Conservation (phyloP, 2,113 vertebrate genomes). For the Rynchops niger region DNA sequence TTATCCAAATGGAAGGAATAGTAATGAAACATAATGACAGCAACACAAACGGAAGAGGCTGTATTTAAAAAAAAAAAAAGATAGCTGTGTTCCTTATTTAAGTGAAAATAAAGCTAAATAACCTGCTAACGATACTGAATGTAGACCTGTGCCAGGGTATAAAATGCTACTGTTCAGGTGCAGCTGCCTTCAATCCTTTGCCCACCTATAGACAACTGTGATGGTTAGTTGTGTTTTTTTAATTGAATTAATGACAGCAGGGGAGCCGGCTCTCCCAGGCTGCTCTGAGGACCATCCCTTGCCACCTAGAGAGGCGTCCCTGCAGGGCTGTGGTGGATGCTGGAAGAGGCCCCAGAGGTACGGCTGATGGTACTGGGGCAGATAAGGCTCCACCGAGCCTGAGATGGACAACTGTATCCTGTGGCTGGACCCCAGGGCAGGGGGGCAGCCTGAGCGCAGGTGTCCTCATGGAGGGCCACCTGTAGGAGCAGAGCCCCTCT, state of each 20-base stretch:
- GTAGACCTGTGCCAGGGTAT: neutral
- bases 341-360: neutral
- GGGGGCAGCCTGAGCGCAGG: neutral
- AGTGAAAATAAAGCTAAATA: neutral
- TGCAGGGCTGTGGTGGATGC: neutral
- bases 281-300: neutral
- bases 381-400: neutral
- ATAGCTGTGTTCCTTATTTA: neutral
- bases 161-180: neutral
- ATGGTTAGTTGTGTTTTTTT: neutral
- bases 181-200: neutral
- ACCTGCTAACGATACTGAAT: neutral
- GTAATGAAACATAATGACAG: neutral
- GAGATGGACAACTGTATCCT: neutral
- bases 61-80: neutral
- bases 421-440: neutral
- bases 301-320: neutral
- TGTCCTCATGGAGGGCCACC: neutral
- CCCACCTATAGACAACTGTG: neutral
- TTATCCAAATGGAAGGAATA: neutral
- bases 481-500: fast-evolving
- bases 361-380: neutral
- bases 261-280: neutral
- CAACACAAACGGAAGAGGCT: neutral
- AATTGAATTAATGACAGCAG: neutral